Percentiles rank a stretch among this genome's conserved stretches.
These are phyloP conservation scores for Campaea margaritaria DNA, from an alignment of 2,888 invertebrate species.

Conservation along the genomic window DNA sequence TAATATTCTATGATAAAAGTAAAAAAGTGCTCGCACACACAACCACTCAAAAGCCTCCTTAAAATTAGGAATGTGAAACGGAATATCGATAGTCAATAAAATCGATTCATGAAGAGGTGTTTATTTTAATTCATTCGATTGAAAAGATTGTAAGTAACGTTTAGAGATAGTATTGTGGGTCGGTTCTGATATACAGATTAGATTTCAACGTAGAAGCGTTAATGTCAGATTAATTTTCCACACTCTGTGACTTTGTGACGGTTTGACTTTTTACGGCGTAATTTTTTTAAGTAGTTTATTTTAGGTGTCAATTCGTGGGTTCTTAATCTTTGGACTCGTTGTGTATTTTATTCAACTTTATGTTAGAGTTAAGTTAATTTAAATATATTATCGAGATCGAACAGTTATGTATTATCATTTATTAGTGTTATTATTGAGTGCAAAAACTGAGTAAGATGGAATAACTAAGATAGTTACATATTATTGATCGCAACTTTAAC, in stretches of 20 bases:
- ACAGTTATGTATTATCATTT: too few relatives aligned
- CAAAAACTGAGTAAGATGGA: too few relatives aligned
- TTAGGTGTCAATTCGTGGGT: conserved; percentile 24
- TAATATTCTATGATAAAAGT: conserved; percentile 8
- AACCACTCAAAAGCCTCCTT: conserved; percentile 15
- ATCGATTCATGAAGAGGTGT: conserved; percentile 46
- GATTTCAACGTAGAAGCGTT: conserved; percentile 49
- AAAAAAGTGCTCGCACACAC: background rate
- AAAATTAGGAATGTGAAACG: conserved; percentile 37
- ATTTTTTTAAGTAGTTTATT: conserved; percentile 51
- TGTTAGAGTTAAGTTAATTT: background rate
- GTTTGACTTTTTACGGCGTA: conserved; percentile 50
- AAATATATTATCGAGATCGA: background rate
- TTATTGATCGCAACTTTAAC: too few relatives aligned
- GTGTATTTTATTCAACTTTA: conserved; percentile 5
- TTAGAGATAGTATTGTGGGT: conserved; percentile 47
- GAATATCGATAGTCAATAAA: conserved; percentile 39
- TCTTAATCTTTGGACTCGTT: conserved; percentile 1
- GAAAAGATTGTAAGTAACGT: conserved; percentile 50
- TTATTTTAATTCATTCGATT: conserved; percentile 47
- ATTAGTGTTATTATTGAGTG: too few relatives aligned
- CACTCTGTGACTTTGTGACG: conserved; percentile 46
- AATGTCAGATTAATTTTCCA: conserved; percentile 50
- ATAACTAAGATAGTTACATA: too few relatives aligned
- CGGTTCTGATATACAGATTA: conserved; percentile 49